Conservation (phyloP, 2,113 vertebrate species). For the Brachypodius melanocephalos region DNA sequence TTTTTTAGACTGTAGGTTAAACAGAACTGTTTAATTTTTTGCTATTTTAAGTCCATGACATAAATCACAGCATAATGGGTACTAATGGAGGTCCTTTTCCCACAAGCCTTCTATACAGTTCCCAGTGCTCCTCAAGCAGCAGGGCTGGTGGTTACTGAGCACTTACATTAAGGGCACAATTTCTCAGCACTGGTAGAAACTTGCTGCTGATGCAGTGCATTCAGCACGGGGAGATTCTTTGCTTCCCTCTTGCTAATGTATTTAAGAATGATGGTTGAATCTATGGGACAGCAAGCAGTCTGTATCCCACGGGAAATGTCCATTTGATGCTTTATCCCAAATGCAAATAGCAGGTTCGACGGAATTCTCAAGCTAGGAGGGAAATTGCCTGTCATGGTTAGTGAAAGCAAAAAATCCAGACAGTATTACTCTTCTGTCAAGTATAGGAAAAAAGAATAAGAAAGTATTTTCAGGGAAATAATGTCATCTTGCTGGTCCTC, state of each 20-base stretch:
- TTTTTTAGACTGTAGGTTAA: conserved; percentile 61
- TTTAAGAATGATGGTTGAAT: not conserved
- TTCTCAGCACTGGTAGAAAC: conserved; percentile 26
- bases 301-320: not conserved
- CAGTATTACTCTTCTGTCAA: not conserved
- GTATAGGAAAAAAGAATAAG: not conserved
- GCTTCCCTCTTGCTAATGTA: not conserved
- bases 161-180: conserved; percentile 57
- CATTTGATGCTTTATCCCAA: conserved; percentile 8
- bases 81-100: not conserved
- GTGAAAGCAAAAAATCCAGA: not conserved
- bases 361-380: not conserved
- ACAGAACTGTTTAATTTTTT: conserved; percentile 15
- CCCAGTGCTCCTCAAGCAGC: conserved; percentile 14
- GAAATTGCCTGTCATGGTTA: not conserved
- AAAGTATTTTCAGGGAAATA: not conserved
- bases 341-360: conserved; percentile 9
- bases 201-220: conserved; percentile 9
- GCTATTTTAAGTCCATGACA: conserved; percentile 27
- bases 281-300: not conserved
- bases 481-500: not conserved
- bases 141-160: conserved; percentile 35
- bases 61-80: conserved; percentile 44
- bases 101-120: conserved; percentile 4
- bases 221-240: not conserved